Evolutionary conservation across 2,888 invertebrate genomes (phyloP).

Genomic region (Doris montereyensis): DNA sequence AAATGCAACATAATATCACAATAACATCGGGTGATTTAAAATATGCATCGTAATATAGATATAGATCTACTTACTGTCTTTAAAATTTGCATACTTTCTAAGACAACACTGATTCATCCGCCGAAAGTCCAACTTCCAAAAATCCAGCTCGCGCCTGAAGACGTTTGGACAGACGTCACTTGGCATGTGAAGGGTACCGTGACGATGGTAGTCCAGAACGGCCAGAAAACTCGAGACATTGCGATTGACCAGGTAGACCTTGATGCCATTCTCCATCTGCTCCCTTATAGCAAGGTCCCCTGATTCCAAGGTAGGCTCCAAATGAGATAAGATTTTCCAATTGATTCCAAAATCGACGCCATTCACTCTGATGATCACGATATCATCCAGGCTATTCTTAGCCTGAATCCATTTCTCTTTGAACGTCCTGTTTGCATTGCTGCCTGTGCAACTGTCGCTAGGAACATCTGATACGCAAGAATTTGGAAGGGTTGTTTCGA

Average conservation of each 20-base stretch:
- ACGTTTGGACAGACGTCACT: constrained; percentile 91
- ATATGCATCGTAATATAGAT: no score
- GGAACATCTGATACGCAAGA: no score
- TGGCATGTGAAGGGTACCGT: constrained; percentile 91
- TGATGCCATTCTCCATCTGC: neutral
- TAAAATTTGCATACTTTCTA: constrained; percentile 43
- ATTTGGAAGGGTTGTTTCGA: no score
- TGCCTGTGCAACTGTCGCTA: no score
- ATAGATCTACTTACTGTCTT: constrained; percentile 43
- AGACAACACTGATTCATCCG: constrained; percentile 49
- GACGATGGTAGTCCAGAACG: constrained; percentile 69
- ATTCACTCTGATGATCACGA: constrained; percentile 13
- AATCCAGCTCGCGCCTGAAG: constrained; percentile 75
- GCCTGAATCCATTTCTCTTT: no score
- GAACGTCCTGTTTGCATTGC: no score
- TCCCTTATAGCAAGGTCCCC: neutral
- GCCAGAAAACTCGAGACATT: constrained; percentile 45
- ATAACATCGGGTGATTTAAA: no score
- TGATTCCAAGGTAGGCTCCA: neutral
- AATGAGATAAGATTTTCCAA: neutral
- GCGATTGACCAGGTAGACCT: neutral
- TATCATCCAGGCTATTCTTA: neutral
- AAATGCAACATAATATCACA: no score
- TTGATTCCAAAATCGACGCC: constrained; percentile 18
- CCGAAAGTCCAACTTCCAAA: constrained; percentile 47